Evolutionary conservation across 1,140 invertebrate species (phyloP), one percentile per base, ranked within the genome.

Genomic region (Bombyx mandarina): DNA sequence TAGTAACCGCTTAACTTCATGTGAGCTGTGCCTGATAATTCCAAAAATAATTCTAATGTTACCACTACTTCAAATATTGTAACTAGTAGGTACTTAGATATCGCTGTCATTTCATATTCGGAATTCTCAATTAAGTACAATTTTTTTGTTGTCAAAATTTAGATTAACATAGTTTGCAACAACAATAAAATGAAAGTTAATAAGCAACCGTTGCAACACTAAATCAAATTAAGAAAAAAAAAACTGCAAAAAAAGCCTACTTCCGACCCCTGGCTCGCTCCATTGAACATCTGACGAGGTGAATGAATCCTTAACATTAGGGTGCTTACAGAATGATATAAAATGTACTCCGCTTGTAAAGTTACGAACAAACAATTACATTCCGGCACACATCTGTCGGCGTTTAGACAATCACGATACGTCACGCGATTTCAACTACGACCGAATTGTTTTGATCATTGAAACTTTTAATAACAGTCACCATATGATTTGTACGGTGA

Each of bases 241-340:
- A 35, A 35, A 59, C 65, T 51, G 65, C 65, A 74, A 79, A 79
- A 78, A 52, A 49, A 43, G 48, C 60, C 59, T 67, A 63, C 58
- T 62, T 55, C 46, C 22, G 42, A 66, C 60, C 72, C 79, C 64
- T 71, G 71, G 71, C 62, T 75, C 69, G 79, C 66, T 67, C 78
- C 75, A 83, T 85, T 83, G 77, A 82, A 83, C 82, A 86, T 85
- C 79, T 85, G 83, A 85, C 80, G 80, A 85, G 82, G 79, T 83
- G 82, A 86, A 85, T 82, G 83, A 77, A 84, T 82, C 77, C 70
- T 69, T 61, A 61, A 63, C 58, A 65, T 77, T 77, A 62, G 79
- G 79, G 79, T 79, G 77, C 71, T 71, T 66, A 61, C 69, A 63
- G 65, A 77, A 62, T 82, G 78, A 78, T 82, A 82, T 82, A 82